phyloP scores from a whole-genome alignment of 2,797 vertebrate genomes.

The Labroides dimidiatus region DNA sequence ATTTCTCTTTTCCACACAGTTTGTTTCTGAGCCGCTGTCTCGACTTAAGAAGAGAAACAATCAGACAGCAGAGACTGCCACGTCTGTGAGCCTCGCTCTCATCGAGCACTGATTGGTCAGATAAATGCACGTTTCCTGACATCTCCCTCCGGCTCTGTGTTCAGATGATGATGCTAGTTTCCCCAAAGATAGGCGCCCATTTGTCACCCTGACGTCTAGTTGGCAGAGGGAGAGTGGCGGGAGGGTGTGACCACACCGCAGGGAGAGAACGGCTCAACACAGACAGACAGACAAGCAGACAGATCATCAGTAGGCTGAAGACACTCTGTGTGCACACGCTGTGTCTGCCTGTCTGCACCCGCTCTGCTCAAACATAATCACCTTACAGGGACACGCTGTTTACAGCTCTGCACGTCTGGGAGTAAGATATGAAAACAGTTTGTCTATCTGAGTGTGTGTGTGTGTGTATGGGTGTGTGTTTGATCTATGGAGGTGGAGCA shows the following conservation, averaged over 20 bases:
- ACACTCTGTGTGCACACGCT: constrained; percentile 32
- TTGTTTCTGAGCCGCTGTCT: constrained; percentile 20
- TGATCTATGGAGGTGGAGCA: constrained; percentile 7
- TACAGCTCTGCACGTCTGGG: constrained; percentile 66
- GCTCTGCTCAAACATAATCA: constrained; percentile 72
- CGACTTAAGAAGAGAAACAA: constrained; percentile 2
- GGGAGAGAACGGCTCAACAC: too few species aligned
- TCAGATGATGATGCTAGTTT: constrained; percentile 52
- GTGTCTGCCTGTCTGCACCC: constrained; percentile 46
- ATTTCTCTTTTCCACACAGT: constrained; percentile 6
- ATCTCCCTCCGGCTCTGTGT: constrained; percentile 47
- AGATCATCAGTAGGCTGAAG: constrained; percentile 56
- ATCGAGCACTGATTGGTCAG: constrained; percentile 50
- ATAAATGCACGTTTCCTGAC: constrained; percentile 55
- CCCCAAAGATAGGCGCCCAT: constrained; percentile 35
- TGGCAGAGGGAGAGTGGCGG: constrained; percentile 9
- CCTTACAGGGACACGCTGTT: constrained; percentile 72
- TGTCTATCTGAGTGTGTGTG: constrained; percentile 52
- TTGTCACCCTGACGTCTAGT: constrained; percentile 49
- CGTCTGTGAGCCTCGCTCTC: constrained; percentile 12
- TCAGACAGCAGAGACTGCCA: too few species aligned
- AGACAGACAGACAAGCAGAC: constrained; percentile 47
- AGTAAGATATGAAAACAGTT: constrained; percentile 75
- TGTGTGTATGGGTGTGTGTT: constrained; percentile 26
- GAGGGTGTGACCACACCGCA: constrained; percentile 43